Evolutionary conservation across 2,113 vertebrate species (phyloP).

Genomic region (Anseranas semipalmata): DNA sequence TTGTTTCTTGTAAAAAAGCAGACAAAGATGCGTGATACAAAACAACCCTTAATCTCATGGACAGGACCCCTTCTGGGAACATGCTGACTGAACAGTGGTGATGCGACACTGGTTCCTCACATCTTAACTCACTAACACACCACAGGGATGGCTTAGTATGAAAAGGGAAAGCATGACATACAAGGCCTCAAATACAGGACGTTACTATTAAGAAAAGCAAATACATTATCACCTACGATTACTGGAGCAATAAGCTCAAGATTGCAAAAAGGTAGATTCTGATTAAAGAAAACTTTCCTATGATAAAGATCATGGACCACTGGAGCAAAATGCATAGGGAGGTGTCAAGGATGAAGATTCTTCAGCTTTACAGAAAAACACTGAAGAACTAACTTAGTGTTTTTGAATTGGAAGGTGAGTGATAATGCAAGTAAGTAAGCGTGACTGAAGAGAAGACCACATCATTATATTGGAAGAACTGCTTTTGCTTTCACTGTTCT

Average conservation of each 20-base stretch:
- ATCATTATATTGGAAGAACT: not conserved
- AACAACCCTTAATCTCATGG: not conserved
- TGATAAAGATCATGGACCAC: not conserved
- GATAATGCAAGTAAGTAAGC: not conserved
- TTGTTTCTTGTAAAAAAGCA: not conserved
- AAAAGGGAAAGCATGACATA: not conserved
- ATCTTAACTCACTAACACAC: not conserved
- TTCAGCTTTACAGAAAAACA: too few species aligned
- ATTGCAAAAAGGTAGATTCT: not conserved
- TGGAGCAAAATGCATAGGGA: not conserved
- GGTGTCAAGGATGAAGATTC: too few species aligned
- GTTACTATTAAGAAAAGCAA: not conserved
- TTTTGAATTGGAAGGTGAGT: too few species aligned
- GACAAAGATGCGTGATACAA: not conserved
- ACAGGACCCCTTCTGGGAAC: not conserved
- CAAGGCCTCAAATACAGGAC: not conserved
- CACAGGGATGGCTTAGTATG: not conserved
- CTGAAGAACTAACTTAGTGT: too few species aligned
- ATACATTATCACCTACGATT: not conserved
- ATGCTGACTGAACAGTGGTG: fast-evolving
- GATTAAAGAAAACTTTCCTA: not conserved
- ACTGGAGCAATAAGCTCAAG: not conserved
- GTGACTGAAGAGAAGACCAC: not conserved
- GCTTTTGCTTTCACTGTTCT: not conserved
- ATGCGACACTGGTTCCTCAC: not conserved